Evolutionary conservation across 2,113 vertebrate species (phyloP).

Genomic region (Diphyllodes magnificus): DNA sequence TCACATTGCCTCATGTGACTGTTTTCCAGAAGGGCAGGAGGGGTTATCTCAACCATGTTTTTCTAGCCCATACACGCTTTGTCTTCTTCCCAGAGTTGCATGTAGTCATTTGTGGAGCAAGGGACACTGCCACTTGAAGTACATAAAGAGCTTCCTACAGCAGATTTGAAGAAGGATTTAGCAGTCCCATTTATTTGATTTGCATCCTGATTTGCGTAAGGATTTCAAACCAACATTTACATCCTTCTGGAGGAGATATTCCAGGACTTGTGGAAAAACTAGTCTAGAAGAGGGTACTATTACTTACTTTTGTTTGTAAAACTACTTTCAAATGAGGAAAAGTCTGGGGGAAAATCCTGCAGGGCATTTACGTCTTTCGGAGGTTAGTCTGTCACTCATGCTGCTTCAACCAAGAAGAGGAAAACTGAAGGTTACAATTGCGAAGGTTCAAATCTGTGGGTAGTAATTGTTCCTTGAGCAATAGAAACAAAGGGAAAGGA

Average conservation of each 20-base stretch:
- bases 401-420: neutral
- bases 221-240: neutral
- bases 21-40: neutral
- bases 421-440: neutral
- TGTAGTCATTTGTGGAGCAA: neutral
- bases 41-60: neutral
- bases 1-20: neutral
- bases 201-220: slow-evolving; percentile 1
- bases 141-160: neutral
- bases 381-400: neutral
- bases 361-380: neutral
- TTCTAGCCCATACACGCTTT: neutral
- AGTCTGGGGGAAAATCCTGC: neutral
- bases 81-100: neutral
- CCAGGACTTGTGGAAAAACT: neutral
- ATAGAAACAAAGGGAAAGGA: neutral
- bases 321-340: neutral
- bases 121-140: neutral
- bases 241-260: neutral
- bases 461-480: neutral
- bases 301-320: neutral
- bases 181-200: neutral
- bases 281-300: neutral
- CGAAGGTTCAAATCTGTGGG: neutral
- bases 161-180: neutral